Conservation (phyloP, 2,113 vertebrate species). For the Amazona guildingii region DNA sequence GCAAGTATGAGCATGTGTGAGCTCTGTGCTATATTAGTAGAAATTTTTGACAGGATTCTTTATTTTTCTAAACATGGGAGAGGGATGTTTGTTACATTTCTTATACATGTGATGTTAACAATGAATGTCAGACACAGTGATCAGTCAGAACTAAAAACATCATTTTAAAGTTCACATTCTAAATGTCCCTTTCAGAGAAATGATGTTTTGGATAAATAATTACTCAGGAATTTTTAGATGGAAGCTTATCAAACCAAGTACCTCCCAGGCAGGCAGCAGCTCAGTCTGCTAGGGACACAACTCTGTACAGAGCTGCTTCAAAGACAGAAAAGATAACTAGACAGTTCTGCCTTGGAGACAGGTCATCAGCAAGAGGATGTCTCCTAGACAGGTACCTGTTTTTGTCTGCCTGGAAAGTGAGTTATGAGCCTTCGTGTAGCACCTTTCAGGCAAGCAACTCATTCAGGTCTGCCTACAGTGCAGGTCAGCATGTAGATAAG, state of each 20-base stretch:
- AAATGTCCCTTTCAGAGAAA: neutral
- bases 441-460: conserved; percentile 26
- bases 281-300: conserved; percentile 31
- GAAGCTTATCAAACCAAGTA: conserved; percentile 39
- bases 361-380: conserved; percentile 58
- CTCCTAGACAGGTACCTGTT: conserved; percentile 54
- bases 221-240: conserved; percentile 40
- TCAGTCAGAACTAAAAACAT: conserved; percentile 2
- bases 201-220: conserved; percentile 58
- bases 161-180: conserved; percentile 21
- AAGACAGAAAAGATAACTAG: conserved; percentile 73
- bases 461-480: conserved; percentile 17
- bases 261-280: conserved; percentile 57
- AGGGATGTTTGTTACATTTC: neutral
- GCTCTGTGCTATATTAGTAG: neutral
- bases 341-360: conserved; percentile 70
- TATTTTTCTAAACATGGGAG: neutral
- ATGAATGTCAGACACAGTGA: neutral
- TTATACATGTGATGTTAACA: neutral
- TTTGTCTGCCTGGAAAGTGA: conserved; percentile 59
- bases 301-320: conserved; percentile 62
- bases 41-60: conserved; percentile 12
- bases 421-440: conserved; percentile 24
- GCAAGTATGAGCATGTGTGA: neutral
- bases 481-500: conserved; percentile 36